These are phyloP conservation scores for Otus scops DNA, from an alignment of 2,797 vertebrate species.

Conservation along the genomic window DNA sequence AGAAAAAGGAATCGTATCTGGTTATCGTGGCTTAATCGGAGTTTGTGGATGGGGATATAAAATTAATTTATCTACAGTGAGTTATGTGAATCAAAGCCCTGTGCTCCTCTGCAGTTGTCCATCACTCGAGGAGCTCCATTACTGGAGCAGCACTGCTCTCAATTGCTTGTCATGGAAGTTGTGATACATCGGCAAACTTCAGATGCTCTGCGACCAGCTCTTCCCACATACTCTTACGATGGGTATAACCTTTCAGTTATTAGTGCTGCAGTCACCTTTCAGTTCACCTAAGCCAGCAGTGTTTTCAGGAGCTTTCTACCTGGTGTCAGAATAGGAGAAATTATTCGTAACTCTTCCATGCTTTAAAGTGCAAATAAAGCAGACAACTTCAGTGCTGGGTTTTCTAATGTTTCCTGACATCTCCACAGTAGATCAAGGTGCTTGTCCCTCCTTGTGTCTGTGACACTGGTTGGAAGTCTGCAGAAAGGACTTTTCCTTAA, in stretches of 20 bases:
- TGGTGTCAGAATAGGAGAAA: background rate
- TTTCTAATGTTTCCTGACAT: background rate
- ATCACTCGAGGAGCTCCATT: background rate
- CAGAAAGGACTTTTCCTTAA: background rate
- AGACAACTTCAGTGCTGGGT: background rate
- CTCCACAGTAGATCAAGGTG: background rate
- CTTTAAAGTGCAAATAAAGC: conserved; percentile 29
- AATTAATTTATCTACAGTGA: conserved; percentile 56
- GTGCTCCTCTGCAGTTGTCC: conserved; percentile 17
- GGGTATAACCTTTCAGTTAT: background rate
- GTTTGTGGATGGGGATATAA: conserved; percentile 22
- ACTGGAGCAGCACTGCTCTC: background rate
- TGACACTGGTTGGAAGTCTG: background rate
- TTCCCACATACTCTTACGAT: background rate
- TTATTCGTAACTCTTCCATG: background rate
- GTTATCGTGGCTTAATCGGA: conserved; percentile 33
- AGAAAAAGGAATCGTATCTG: background rate
- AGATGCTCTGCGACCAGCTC: background rate
- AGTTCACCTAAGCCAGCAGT: background rate
- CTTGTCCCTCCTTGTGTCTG: background rate
- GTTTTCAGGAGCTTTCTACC: background rate
- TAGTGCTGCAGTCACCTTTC: background rate
- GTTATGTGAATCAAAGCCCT: conserved; percentile 50
- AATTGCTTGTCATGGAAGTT: background rate
- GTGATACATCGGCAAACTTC: conserved; percentile 15